Conservation (phyloP, 2,797 vertebrate species). For the Myripristis murdjan region DNA sequence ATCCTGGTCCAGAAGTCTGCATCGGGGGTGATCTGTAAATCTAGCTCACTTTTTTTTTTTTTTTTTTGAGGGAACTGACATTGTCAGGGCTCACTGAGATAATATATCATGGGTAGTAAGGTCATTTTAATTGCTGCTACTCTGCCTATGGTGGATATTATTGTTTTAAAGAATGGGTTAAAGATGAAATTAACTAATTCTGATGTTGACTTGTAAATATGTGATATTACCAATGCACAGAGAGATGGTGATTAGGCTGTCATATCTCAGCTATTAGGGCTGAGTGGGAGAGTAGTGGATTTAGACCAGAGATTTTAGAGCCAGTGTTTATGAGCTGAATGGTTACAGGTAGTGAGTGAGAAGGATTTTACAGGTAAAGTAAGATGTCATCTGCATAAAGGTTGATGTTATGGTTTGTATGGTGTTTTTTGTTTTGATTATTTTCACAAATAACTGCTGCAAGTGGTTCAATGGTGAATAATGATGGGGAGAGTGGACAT, state of each 20-base stretch:
- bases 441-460: constrained; percentile 12
- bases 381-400: background rate
- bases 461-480: constrained; percentile 23
- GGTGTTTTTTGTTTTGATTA: background rate
- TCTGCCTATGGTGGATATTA: background rate
- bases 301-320: constrained; percentile 16
- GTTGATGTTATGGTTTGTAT: background rate
- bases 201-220: constrained; percentile 9
- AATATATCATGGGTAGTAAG: background rate
- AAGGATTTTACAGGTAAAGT: background rate
- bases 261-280: background rate
- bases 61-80: background rate
- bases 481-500: constrained; percentile 3
- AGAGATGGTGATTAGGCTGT: background rate
- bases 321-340: background rate
- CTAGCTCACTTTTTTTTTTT: too few species aligned
- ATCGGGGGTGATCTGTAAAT: too few species aligned
- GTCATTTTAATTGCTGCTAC: background rate
- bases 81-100: background rate
- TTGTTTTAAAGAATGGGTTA: background rate
- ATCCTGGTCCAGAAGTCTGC: too few species aligned
- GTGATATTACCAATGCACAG: background rate
- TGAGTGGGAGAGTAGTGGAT: constrained; percentile 5
- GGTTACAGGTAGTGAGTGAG: background rate
- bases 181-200: constrained; percentile 3